These are phyloP conservation scores for Monopis laevigella DNA, from an alignment of 2,888 invertebrate genomes.

Conservation along the genomic window DNA sequence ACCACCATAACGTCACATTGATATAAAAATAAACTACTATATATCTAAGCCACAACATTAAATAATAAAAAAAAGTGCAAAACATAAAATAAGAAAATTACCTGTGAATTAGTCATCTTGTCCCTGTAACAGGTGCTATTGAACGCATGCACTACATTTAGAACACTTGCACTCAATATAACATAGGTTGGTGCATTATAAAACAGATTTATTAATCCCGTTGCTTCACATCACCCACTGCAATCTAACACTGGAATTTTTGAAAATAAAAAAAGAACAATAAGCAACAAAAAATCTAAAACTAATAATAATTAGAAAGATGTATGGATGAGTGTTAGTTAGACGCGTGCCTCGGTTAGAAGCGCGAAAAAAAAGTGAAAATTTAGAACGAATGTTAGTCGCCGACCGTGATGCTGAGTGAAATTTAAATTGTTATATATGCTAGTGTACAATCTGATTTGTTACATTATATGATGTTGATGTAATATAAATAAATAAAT, in stretches of 20 bases:
- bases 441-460: too few relatives aligned
- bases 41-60: too few relatives aligned
- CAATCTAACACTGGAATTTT: conserved; percentile 56
- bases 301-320: conserved; percentile 23
- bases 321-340: conserved; percentile 25
- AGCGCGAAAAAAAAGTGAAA: conserved; percentile 61
- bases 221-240: conserved; percentile 51
- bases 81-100: conserved; percentile 42
- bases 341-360: conserved; percentile 43
- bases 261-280: conserved; percentile 50
- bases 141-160: conserved; percentile 62
- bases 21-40: too few relatives aligned
- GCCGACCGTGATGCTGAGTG: conserved; percentile 42
- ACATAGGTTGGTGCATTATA: conserved; percentile 57
- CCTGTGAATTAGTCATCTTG: conserved; percentile 72
- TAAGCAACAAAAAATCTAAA: conserved; percentile 34
- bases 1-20: too few relatives aligned
- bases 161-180: conserved; percentile 45
- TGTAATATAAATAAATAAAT: too few relatives aligned
- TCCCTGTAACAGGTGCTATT: conserved; percentile 44
- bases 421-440: conserved; percentile 45
- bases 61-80: conserved; percentile 30
- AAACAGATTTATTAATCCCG: conserved; percentile 32
- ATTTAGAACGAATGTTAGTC: conserved; percentile 34
- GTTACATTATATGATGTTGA: too few relatives aligned